Conservation (phyloP, 2,888 invertebrate species). For the Drosophila diplacantha region DNA sequence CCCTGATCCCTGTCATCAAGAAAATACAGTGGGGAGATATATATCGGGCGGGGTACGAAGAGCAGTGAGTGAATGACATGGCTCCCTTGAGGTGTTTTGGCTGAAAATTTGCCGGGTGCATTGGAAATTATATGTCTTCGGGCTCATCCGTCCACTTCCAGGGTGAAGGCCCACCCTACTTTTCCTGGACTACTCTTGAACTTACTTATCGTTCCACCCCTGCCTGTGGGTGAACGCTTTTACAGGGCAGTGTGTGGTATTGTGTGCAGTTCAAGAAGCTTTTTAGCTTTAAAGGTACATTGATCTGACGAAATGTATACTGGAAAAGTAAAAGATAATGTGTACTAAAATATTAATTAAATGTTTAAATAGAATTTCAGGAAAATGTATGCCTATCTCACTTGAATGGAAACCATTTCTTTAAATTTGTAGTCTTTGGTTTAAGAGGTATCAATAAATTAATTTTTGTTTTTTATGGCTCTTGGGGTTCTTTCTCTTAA, state of each 20-base stretch:
- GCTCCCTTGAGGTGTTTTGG: slow-evolving; percentile 30
- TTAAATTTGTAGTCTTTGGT: neutral
- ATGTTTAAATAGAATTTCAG: neutral
- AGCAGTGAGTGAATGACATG: slow-evolving; percentile 27
- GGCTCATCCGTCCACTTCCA: slow-evolving; percentile 14
- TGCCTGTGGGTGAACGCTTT: neutral
- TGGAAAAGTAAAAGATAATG: too few species aligned
- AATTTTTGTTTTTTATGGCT: neutral
- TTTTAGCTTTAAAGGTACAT: neutral
- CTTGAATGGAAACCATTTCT: too few species aligned
- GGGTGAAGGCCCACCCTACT: slow-evolving; percentile 3
- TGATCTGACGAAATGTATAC: neutral
- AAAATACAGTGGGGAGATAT: slow-evolving; percentile 24
- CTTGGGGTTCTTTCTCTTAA: slow-evolving; percentile 2
- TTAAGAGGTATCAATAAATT: slow-evolving; percentile 24
- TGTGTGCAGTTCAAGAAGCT: neutral
- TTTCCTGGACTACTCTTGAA: neutral
- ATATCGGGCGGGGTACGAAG: neutral
- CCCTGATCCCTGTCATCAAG: slow-evolving; percentile 13
- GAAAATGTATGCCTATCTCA: neutral
- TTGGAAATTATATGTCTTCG: slow-evolving; percentile 42
- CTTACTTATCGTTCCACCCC: neutral
- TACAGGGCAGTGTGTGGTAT: neutral
- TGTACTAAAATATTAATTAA: neutral
- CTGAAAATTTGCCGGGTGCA: slow-evolving; percentile 46